These are phyloP conservation scores for Glaucomys volans DNA, from an alignment of 2,113 vertebrate species.

Conservation along the genomic window DNA sequence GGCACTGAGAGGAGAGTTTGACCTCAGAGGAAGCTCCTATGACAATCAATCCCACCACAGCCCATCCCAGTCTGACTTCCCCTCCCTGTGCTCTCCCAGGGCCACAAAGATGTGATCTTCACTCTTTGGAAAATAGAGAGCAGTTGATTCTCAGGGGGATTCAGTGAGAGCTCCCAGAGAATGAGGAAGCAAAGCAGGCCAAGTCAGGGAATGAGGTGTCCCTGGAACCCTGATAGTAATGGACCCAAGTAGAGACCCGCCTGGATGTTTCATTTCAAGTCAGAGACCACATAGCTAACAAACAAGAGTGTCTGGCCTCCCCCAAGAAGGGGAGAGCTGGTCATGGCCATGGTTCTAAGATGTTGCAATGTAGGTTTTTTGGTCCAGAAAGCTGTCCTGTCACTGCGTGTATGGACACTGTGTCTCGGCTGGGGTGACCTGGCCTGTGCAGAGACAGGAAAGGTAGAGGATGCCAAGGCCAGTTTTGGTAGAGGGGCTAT, in stretches of 20 bases:
- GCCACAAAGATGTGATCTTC: not conserved
- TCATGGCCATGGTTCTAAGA: not conserved
- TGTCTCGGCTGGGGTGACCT: not conserved
- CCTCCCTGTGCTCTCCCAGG: accelerated
- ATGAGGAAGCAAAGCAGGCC: too few relatives aligned
- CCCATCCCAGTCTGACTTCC: too few relatives aligned
- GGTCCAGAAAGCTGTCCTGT: not conserved
- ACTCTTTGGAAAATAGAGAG: too few relatives aligned
- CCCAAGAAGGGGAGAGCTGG: not conserved
- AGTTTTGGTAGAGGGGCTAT: accelerated
- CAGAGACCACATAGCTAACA: accelerated
- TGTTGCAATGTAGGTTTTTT: accelerated
- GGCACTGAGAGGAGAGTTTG: too few relatives aligned
- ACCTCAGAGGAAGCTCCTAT: too few relatives aligned
- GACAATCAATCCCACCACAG: too few relatives aligned
- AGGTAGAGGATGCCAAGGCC: not conserved
- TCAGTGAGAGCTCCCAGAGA: too few relatives aligned
- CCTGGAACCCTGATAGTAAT: too few relatives aligned
- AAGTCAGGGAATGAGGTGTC: too few relatives aligned
- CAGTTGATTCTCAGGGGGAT: too few relatives aligned
- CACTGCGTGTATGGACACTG: too few relatives aligned
- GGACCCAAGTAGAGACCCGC: not conserved
- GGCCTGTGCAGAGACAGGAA: not conserved
- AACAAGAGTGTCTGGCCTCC: too few relatives aligned
- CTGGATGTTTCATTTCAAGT: accelerated